phyloP scores from a whole-genome alignment of 2,113 vertebrate genomes.

The Heteronetta atricapilla region DNA sequence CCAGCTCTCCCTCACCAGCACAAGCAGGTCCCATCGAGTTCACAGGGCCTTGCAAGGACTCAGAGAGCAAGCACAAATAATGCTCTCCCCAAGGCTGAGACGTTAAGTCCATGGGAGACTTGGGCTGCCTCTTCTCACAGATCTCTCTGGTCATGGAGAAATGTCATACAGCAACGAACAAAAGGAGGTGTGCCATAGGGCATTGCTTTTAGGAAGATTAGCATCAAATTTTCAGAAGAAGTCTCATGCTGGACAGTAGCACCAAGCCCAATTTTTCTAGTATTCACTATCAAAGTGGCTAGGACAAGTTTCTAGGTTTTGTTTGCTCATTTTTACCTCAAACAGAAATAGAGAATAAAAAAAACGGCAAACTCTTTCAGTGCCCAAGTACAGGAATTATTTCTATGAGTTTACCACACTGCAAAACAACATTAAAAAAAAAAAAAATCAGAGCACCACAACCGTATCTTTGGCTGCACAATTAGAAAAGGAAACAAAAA shows the following conservation, averaged over 20 bases:
- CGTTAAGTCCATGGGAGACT: neutral
- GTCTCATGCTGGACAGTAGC: neutral
- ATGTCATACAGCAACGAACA: neutral
- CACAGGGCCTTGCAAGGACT: neutral
- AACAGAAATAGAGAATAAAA: slow-evolving; percentile 38
- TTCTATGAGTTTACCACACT: neutral
- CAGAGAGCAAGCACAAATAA: neutral
- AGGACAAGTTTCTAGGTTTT: slow-evolving; percentile 29
- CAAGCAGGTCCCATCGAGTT: neutral
- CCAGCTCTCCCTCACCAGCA: neutral
- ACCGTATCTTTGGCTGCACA: neutral
- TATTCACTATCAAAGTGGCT: neutral
- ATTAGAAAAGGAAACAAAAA: neutral
- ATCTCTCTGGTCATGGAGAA: neutral
- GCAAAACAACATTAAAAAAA: neutral
- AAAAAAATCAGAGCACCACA: neutral
- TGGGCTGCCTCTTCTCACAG: neutral
- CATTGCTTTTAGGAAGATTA: neutral
- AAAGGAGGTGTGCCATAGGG: neutral
- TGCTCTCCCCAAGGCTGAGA: too few species aligned
- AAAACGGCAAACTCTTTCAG: neutral
- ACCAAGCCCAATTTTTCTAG: neutral
- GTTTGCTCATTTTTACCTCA: neutral
- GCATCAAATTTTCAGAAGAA: neutral
- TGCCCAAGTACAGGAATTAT: neutral